phyloP scores from a whole-genome alignment of 2,797 vertebrate genomes.

The Carcharodon carcharias region DNA sequence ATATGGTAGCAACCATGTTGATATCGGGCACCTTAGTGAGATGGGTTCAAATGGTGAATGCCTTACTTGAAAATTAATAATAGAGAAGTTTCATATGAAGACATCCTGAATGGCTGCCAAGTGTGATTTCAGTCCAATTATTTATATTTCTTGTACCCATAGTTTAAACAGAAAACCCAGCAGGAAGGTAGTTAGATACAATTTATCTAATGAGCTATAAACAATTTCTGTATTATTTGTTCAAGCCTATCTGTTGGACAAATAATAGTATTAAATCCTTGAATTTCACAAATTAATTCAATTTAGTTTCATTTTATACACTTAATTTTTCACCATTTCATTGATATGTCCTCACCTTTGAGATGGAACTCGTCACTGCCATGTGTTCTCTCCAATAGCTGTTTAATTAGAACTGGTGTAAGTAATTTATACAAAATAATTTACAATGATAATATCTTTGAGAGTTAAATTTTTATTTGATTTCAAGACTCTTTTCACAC shows the following conservation, averaged over 20 bases:
- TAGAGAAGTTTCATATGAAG: not conserved
- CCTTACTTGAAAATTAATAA: not conserved
- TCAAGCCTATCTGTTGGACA: not conserved
- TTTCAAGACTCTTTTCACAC: not conserved
- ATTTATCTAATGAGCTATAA: not conserved
- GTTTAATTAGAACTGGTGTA: not conserved
- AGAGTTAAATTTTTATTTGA: not conserved
- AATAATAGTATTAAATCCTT: not conserved
- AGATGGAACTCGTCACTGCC: not conserved
- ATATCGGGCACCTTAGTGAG: not conserved
- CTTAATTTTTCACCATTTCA: not conserved
- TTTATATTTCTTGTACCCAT: not conserved
- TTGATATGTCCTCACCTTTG: not conserved
- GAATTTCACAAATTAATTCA: not conserved
- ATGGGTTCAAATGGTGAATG: not conserved
- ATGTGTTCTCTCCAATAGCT: not conserved
- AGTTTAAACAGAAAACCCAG: not conserved
- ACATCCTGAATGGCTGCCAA: not conserved
- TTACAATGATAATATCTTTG: not conserved
- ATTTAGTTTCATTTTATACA: not conserved
- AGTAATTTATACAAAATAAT: not conserved
- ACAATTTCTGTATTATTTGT: not conserved
- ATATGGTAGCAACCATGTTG: not conserved
- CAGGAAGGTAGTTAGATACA: not conserved
- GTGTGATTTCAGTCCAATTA: not conserved